A percentile compares a stretch with the other conserved stretches of the same genome.
phyloP scores from a whole-genome alignment of 2,797 vertebrate species.

The Eutrigla gurnardus region DNA sequence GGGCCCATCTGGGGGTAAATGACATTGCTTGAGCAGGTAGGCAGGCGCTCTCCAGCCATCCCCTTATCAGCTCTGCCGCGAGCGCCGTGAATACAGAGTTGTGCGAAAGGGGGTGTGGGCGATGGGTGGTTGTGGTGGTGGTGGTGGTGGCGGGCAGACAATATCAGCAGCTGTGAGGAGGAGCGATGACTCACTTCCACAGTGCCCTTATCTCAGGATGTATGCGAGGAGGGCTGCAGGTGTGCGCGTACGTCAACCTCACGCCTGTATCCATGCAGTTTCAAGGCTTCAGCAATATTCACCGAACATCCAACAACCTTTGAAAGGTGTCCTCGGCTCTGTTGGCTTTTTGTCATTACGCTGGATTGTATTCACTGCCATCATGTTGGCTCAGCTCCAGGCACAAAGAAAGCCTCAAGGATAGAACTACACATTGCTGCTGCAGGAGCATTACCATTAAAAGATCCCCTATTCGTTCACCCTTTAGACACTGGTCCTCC shows the following conservation, averaged over 20 bases:
- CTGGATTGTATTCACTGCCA: slow-evolving; percentile 44
- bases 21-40: slow-evolving; percentile 56
- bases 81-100: slow-evolving; percentile 42
- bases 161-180: slow-evolving; percentile 51
- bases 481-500: slow-evolving; percentile 50
- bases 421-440: slow-evolving; percentile 47
- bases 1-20: slow-evolving; percentile 70
- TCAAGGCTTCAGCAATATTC: slow-evolving; percentile 29
- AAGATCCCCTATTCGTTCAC: slow-evolving; percentile 44
- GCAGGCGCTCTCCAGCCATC: slow-evolving; percentile 41
- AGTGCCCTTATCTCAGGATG: slow-evolving; percentile 55
- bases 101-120: slow-evolving; percentile 27
- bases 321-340: slow-evolving; percentile 34
- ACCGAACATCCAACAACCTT: slow-evolving; percentile 12
- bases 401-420: slow-evolving; percentile 57
- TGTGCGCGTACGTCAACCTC: slow-evolving; percentile 37
- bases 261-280: slow-evolving; percentile 16
- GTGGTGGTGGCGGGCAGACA: slow-evolving; percentile 19
- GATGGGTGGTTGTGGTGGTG: not conserved
- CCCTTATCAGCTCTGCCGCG: slow-evolving; percentile 60
- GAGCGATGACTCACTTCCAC: slow-evolving; percentile 65
- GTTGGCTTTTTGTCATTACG: slow-evolving; percentile 38
- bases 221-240: slow-evolving; percentile 33
- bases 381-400: slow-evolving; percentile 44
- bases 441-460: slow-evolving; percentile 59